Base-by-base conservation (phyloP, 1,140 invertebrate genomes). In the Penaeus indicus region DNA sequence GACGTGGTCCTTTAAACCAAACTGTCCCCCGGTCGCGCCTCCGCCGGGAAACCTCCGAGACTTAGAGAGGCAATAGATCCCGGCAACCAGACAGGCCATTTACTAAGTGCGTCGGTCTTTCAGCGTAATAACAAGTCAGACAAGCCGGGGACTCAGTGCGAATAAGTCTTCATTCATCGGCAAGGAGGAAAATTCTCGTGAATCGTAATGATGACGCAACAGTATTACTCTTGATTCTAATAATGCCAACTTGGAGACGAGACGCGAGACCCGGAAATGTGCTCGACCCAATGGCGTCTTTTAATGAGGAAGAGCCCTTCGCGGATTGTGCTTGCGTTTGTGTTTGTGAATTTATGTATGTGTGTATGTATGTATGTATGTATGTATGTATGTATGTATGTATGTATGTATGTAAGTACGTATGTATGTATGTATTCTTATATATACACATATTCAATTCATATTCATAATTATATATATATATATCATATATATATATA, bases 301-400 rank as follows among this genome's bases (percentile, higher is more conserved):
- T n/a, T n/a, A n/a, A n/a, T n/a, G n/a, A n/a, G n/a, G n/a, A n/a
- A n/a, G n/a, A n/a, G n/a, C n/a, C n/a, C n/a, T n/a, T n/a, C n/a
- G n/a, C n/a, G n/a, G n/a, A n/a, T n/a, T n/a, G n/a, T n/a, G n/a
- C n/a, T n/a, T n/a, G n/a, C n/a, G n/a, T n/a, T n/a, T n/a, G n/a
- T n/a, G n/a, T n/a, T n/a, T n/a, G n/a, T n/a, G n/a, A n/a, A n/a
- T n/a, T n/a, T n/a, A n/a, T n/a, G n/a, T 72, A 72, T 72, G 22
- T 72, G 38, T 72, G 22, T 72, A 72, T 72, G 38, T 72, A 72
- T 72, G 22, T 72, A 72, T 80, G 91, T 90, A 63, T 84, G 63
- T 78, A 85, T 84, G 86, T 80, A 80, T 80, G 18, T 80, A 80
- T 80, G 13, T 80, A 80, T 80, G 47, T 80, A 80, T 80, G 42